Percentiles rank a stretch among this genome's conserved stretches.
These are phyloP conservation scores for Pelecanoides urinatrix DNA, from an alignment of 2,113 vertebrate genomes.

Conservation along the genomic window DNA sequence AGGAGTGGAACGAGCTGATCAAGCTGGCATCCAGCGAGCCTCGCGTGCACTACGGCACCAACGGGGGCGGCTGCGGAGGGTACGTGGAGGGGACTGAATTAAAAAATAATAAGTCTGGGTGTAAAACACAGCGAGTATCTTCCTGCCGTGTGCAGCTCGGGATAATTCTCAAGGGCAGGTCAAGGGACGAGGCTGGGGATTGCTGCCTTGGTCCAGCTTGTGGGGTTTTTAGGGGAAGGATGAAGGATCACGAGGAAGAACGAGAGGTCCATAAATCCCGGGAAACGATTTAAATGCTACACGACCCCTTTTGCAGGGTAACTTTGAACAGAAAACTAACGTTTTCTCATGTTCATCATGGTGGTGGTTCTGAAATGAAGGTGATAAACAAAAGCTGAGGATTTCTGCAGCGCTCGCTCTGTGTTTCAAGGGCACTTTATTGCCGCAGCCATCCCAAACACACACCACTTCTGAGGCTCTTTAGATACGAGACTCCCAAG, in stretches of 20 bases:
- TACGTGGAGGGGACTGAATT: constrained; percentile 3
- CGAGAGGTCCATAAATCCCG: accelerated
- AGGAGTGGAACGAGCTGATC: constrained; percentile 95
- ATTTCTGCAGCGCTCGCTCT: neutral
- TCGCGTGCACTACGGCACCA: constrained; percentile 88
- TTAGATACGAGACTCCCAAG: neutral
- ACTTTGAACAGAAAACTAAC: accelerated
- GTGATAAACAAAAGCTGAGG: neutral
- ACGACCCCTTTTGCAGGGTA: accelerated
- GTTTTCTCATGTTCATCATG: accelerated
- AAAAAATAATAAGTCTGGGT: accelerated
- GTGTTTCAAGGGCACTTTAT: neutral
- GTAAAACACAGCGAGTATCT: accelerated
- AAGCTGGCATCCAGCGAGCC: constrained; percentile 91
- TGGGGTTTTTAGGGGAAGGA: neutral
- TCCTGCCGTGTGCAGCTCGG: neutral
- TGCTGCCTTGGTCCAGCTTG: accelerated
- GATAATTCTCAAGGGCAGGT: accelerated
- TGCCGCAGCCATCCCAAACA: accelerated
- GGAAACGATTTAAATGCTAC: neutral
- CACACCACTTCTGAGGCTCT: accelerated
- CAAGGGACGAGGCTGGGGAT: neutral
- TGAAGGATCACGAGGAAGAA: accelerated
- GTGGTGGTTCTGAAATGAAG: neutral
- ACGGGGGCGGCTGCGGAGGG: constrained; percentile 79